Percentiles rank a stretch among this genome's conserved stretches.
Conservation (phyloP, 2,888 invertebrate species). For the Protonemura montana region DNA sequence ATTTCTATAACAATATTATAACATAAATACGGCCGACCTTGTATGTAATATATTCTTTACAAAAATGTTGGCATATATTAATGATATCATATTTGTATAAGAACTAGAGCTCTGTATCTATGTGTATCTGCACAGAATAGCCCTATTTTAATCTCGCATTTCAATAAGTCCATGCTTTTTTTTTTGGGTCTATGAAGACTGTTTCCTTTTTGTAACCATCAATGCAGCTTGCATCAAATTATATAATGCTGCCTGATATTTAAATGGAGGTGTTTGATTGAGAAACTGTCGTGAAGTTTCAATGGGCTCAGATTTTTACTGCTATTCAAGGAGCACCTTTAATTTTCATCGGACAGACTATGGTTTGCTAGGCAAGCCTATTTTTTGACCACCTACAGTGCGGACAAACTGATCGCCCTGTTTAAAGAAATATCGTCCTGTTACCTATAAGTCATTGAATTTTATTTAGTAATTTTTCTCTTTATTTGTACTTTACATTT, state of each 20-base stretch:
- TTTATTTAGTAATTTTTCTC: no score
- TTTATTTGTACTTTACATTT: no score
- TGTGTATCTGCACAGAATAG: slow-evolving; percentile 13
- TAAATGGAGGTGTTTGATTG: neutral
- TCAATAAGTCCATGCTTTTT: slow-evolving; percentile 36
- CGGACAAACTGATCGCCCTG: neutral
- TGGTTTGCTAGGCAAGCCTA: neutral
- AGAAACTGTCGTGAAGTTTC: neutral
- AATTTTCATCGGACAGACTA: neutral
- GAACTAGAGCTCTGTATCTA: slow-evolving; percentile 27
- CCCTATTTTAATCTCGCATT: slow-evolving; percentile 38
- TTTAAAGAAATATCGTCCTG: neutral
- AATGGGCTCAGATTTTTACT: neutral
- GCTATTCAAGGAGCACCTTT: neutral
- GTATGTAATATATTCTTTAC: slow-evolving; percentile 40
- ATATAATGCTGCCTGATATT: neutral
- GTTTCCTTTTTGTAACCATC: slow-evolving; percentile 3
- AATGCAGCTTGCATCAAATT: neutral
- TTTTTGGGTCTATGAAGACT: neutral
- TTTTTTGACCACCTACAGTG: neutral
- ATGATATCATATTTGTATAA: slow-evolving; percentile 47
- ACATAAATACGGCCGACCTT: slow-evolving; percentile 36
- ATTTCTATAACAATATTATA: slow-evolving; percentile 40
- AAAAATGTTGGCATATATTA: slow-evolving; percentile 47
- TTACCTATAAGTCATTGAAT: neutral